Evolutionary conservation across 1,140 invertebrate genomes (phyloP).

Genomic region (Nebria ingens): DNA sequence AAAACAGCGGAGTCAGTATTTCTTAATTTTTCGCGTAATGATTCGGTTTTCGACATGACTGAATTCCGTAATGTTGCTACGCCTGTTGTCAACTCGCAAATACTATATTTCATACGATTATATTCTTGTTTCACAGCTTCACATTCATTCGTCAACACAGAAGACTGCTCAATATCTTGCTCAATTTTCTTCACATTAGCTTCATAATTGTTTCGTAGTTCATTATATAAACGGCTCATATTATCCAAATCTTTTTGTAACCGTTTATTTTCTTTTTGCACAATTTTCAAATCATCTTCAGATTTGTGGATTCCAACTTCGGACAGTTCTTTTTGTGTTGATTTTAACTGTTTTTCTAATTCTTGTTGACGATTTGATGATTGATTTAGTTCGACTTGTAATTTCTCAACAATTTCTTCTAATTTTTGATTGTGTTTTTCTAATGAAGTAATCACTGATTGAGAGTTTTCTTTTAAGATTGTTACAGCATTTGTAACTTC

Average conservation of each 20-base stretch:
- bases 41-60: neutral
- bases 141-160: neutral
- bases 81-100: neutral
- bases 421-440: conserved; percentile 2
- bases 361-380: neutral
- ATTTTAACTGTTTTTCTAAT: neutral
- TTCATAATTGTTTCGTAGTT: neutral
- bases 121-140: neutral
- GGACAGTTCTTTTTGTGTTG: neutral
- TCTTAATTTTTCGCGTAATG: neutral
- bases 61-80: neutral
- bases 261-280: neutral
- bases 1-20: neutral
- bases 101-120: neutral
- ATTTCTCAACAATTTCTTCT: neutral
- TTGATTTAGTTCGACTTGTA: neutral
- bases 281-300: neutral
- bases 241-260: neutral
- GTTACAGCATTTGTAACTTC: neutral
- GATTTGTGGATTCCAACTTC: neutral
- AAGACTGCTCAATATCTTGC: neutral
- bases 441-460: neutral
- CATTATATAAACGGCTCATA: neutral
- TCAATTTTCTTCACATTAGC: neutral
- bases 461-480: neutral